These are phyloP conservation scores for Vombatus ursinus DNA, from an alignment of 2,113 vertebrate species.

Conservation along the genomic window DNA sequence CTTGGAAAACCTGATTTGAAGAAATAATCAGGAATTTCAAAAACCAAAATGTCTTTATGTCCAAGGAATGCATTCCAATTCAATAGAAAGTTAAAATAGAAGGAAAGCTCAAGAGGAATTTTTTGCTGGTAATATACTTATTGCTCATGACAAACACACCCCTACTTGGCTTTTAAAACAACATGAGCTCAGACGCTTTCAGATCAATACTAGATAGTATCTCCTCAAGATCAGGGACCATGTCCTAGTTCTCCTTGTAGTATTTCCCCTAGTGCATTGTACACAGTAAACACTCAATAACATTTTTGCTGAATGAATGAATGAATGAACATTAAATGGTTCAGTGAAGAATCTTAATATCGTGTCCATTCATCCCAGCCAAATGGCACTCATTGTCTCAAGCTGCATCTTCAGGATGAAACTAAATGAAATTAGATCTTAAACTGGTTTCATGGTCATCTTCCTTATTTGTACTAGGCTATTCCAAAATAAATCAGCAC, in stretches of 20 bases:
- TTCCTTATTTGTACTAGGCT: not conserved
- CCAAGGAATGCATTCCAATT: not conserved
- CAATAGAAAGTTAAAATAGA: not conserved
- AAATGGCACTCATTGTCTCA: not conserved
- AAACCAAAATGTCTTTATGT: not conserved
- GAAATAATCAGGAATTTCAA: not conserved
- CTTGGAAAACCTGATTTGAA: not conserved
- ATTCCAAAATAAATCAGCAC: not conserved
- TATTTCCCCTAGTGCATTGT: not conserved
- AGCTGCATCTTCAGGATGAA: not conserved
- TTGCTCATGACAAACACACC: not conserved
- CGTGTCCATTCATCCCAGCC: not conserved
- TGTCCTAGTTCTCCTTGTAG: not conserved
- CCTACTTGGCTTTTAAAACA: not conserved
- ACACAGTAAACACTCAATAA: not conserved
- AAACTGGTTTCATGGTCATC: not conserved
- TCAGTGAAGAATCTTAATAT: not conserved
- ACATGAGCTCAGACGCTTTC: not conserved
- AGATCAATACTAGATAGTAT: not conserved
- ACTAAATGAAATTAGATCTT: slow-evolving; percentile 5
- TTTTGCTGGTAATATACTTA: slow-evolving; percentile 4
- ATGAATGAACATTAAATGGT: not conserved
- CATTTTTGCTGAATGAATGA: not conserved
- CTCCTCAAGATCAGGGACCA: not conserved
- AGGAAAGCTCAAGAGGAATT: not conserved